phyloP scores from a whole-genome alignment of 2,113 vertebrate species.

The Gadus macrocephalus region DNA sequence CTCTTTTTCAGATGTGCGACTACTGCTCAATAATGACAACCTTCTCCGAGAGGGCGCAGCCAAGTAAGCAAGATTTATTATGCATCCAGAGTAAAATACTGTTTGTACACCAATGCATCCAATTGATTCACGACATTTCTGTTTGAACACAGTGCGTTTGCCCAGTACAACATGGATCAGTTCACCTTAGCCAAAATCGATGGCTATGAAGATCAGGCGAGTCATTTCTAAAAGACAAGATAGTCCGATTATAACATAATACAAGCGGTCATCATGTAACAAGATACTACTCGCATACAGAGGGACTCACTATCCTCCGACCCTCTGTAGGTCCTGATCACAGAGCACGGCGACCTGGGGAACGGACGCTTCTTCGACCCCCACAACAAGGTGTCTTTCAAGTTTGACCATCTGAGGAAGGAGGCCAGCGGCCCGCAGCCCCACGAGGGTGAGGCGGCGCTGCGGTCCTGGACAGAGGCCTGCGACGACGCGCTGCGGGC shows the following conservation, averaged over 20 bases:
- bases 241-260: not conserved
- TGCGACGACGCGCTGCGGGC: conserved; percentile 82
- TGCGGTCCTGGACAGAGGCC: conserved; percentile 85
- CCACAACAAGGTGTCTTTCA: conserved; percentile 91
- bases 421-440: conserved; percentile 84
- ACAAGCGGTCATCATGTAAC: too few relatives aligned
- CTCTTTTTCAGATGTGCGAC: conserved; percentile 81
- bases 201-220: conserved; percentile 86
- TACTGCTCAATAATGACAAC: conserved; percentile 90
- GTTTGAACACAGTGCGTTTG: conserved; percentile 82
- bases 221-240: conserved; percentile 5
- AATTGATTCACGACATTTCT: conserved; percentile 11
- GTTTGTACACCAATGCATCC: not conserved
- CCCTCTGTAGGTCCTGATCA: conserved; percentile 85
- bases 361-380: conserved; percentile 92
- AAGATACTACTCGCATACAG: too few relatives aligned
- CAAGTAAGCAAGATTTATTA: conserved; percentile 75
- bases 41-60: conserved; percentile 93
- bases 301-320: not conserved
- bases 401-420: conserved; percentile 94
- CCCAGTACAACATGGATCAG: conserved; percentile 98
- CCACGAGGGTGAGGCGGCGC: conserved; percentile 76
- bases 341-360: conserved; percentile 90
- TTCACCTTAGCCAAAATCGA: conserved; percentile 90
- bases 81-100: not conserved